Base-by-base conservation (phyloP, 2,888 invertebrate genomes). In the Hydropsyche betteni region DNA sequence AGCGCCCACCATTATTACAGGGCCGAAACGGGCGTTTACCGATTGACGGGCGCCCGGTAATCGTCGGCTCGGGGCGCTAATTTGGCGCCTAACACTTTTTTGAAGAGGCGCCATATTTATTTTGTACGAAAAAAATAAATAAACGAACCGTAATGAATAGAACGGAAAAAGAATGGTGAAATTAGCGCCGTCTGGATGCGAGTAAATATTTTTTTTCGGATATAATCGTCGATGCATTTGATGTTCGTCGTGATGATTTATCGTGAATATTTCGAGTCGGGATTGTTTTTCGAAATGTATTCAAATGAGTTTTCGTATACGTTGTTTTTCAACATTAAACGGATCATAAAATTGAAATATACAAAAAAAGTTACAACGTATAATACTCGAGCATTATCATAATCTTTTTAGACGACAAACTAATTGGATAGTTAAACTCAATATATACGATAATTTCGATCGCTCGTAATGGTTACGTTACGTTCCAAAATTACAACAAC, bases 1-100 rank as follows among this genome's bases (percentile, higher is more conserved):
- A 68, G 68, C 69, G 58, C 24, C 12, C 12, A 50, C 44, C 4
- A 38, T 69, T 69, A 69, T 69, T 69, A 69, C 8, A 69, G 69
- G 12, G 33, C 34, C 16, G 33, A 16, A 58, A 70, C 70, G 52
- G 75, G 69, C 70, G 53, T 72, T 58, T 58, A 72, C 58, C 58
- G 72, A 72, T 58, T 38, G 72, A 72, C 34, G 58, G 44, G 55
- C 55, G 72, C 16, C 44, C 36, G 58, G 72, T 72, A 72, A 72
- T 72, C 58, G 70, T 34, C 36, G 61, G n/a, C 64, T n/a, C 64
- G 64, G 34, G 64, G 64, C 64, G 7, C 64, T 34, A 36, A 64
- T 64, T 36, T 64, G 64, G 64, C 64, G 64, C 64, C 64, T 10
- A 51, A 24, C 24, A 24, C 24, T 24, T 44, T 44, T 10, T 6